Base-by-base conservation (phyloP, 2,797 vertebrate genomes). In the Pseudochromis fuscus region DNA sequence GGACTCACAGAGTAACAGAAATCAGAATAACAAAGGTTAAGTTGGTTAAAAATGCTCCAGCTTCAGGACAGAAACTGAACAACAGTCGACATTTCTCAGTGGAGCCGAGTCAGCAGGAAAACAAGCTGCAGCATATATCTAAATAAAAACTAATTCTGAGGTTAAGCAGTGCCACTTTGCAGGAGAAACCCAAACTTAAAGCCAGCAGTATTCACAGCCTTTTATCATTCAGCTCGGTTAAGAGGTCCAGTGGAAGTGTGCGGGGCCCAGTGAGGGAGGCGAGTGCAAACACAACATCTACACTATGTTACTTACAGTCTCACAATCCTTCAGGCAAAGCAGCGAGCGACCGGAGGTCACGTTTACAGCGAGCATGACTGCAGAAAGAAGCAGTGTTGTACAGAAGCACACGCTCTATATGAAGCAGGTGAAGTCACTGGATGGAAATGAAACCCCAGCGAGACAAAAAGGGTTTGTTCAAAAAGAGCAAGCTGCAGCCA, bases 361-460 rank as follows among this genome's bases (percentile, higher is more conserved):
- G 0, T 72, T 65, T 60, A 19, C 44, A 64, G 24, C 48, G 16
- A 50, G 38, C 70, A 38, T 57, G 58, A 74, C 50, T 59, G 28
- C 19, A 21, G 12, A 51, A 57, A 42, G 31, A 59, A 69, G 46
- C 44, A 5, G 7, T 30, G 46, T 59, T 21, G 12, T 5, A 21
- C 2, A 24, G 5, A 18, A 30, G 5, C 18, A 40, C 10, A 42
- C 19, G n/a, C 28, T 46, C 5, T 15, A 7, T 4, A 27, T 9
- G 13, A 4, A 25, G 46, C 38, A 37, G 10, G 13, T 40, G 16
- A 6, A 31, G 13, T 18, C 5, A 23, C 18, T 23, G 1, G 1
- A 27, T 21, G 23, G 38, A 59, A 48, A 38, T 25, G 46, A 15
- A 13, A 35, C 11, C 33, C 2, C 7, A 35, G 33, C 33, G 4